Evolutionary conservation across 2,113 vertebrate genomes (phyloP).

Genomic region (Notothenia coriiceps): DNA sequence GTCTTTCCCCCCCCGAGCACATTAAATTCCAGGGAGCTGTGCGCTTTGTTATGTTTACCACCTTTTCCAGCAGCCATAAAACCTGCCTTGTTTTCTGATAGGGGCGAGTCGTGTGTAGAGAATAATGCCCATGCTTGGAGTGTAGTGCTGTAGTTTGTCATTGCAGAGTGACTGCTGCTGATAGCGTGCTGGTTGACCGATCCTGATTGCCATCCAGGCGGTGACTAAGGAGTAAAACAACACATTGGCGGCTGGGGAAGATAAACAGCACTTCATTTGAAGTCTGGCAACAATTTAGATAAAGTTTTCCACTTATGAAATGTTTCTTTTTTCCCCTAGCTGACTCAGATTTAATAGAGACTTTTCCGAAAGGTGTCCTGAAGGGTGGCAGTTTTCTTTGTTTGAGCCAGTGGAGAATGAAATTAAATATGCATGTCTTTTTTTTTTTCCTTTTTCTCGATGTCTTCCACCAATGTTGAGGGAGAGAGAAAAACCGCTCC

Average conservation of each 20-base stretch:
- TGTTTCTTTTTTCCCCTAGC: slow-evolving; percentile 37
- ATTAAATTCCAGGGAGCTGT: slow-evolving; percentile 70
- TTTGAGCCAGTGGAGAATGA: slow-evolving; percentile 83
- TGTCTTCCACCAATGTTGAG: slow-evolving; percentile 65
- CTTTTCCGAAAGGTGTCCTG: slow-evolving; percentile 76
- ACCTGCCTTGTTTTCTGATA: slow-evolving; percentile 74
- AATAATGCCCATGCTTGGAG: slow-evolving; percentile 58
- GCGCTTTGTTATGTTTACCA: slow-evolving; percentile 75
- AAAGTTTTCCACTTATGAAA: slow-evolving; percentile 64
- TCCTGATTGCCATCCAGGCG: slow-evolving; percentile 72
- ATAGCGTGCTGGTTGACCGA: slow-evolving; percentile 70
- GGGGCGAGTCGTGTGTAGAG: slow-evolving; percentile 57
- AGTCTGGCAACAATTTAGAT: slow-evolving; percentile 74
- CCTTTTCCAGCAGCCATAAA: slow-evolving; percentile 73
- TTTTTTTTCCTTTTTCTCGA: slow-evolving; percentile 40
- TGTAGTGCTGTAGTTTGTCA: slow-evolving; percentile 66
- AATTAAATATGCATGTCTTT: slow-evolving; percentile 84
- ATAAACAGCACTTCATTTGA: slow-evolving; percentile 80
- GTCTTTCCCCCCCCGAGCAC: slow-evolving; percentile 62
- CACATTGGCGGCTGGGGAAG: slow-evolving; percentile 65
- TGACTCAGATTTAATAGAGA: slow-evolving; percentile 76
- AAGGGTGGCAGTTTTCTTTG: slow-evolving; percentile 78
- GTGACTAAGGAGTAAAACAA: slow-evolving; percentile 73
- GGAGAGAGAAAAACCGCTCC: slow-evolving; percentile 41
- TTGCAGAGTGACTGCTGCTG: slow-evolving; percentile 69